phyloP scores from a whole-genome alignment of 2,888 invertebrate species.

The Platypus cylindrus region DNA sequence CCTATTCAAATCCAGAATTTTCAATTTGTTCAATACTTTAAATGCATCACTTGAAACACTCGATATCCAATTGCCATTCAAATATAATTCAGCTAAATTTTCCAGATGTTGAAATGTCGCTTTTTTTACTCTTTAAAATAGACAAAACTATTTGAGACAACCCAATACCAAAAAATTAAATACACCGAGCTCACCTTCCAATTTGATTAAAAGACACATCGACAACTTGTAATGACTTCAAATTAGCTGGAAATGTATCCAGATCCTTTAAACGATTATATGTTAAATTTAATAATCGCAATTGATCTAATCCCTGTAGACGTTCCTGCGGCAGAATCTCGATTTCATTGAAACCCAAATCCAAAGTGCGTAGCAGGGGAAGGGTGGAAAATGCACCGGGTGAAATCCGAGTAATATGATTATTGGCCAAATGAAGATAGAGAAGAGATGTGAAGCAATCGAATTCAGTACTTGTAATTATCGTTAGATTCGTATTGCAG shows the following conservation, averaged over 20 bases:
- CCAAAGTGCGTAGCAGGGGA: slow-evolving; percentile 61
- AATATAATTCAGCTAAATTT: slow-evolving; percentile 61
- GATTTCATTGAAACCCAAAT: slow-evolving; percentile 71
- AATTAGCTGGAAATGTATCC: slow-evolving; percentile 67
- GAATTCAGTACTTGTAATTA: slow-evolving; percentile 75
- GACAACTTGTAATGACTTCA: slow-evolving; percentile 63
- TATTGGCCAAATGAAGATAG: slow-evolving; percentile 59
- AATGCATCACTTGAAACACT: slow-evolving; percentile 67
- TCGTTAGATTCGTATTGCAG: slow-evolving; percentile 65
- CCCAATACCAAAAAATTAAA: neutral
- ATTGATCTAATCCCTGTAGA: slow-evolving; percentile 61
- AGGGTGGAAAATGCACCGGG: slow-evolving; percentile 74
- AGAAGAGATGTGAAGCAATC: slow-evolving; percentile 68
- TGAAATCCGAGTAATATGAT: slow-evolving; percentile 65
- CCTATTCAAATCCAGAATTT: slow-evolving; percentile 63
- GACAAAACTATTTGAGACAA: neutral
- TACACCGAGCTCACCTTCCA: slow-evolving; percentile 30
- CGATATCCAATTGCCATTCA: slow-evolving; percentile 74
- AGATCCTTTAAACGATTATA: slow-evolving; percentile 70
- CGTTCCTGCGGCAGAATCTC: slow-evolving; percentile 75
- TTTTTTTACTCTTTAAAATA: slow-evolving; percentile 50
- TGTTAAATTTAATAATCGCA: slow-evolving; percentile 67
- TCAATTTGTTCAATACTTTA: slow-evolving; percentile 59
- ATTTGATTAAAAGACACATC: slow-evolving; percentile 78
- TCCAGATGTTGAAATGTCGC: slow-evolving; percentile 65